phyloP scores from a whole-genome alignment of 2,888 invertebrate species.

The Idaea straminata region DNA sequence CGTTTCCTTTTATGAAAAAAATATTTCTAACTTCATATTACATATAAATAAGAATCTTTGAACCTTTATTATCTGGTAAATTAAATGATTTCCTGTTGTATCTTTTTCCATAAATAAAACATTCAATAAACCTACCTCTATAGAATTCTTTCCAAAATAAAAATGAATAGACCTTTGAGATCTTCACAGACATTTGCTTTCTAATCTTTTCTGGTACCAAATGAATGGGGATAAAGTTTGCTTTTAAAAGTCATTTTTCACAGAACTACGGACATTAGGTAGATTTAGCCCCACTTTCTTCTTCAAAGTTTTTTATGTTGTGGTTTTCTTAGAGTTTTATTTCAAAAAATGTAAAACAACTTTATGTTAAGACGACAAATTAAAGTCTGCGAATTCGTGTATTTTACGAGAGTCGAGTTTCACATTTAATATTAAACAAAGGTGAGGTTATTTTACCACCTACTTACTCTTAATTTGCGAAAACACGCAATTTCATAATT shows the following conservation, averaged over 20 bases:
- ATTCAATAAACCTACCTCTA: not conserved
- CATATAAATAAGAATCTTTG: not conserved
- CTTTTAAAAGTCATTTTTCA: conserved; percentile 12
- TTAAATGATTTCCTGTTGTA: not conserved
- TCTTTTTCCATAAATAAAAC: not conserved
- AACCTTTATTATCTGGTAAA: not conserved
- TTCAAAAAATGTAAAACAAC: conserved; percentile 7
- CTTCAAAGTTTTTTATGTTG: conserved; percentile 7
- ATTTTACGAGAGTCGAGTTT: conserved; percentile 26
- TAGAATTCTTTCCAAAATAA: conserved; percentile 1
- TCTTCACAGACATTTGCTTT: conserved; percentile 8
- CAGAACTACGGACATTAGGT: conserved; percentile 10
- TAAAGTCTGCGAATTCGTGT: conserved; percentile 13
- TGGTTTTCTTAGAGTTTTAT: conserved; percentile 2
- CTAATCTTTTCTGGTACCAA: conserved; percentile 9
- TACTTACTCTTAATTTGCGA: conserved; percentile 17
- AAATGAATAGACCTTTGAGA: conserved; percentile 6
- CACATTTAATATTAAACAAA: conserved; percentile 28
- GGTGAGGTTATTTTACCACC: conserved; percentile 20
- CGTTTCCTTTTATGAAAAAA: too few species aligned
- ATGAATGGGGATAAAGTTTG: conserved; percentile 11
- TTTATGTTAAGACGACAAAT: not conserved
- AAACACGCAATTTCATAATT: conserved; percentile 30
- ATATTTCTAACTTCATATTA: too few species aligned
- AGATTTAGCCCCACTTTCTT: conserved; percentile 9